Percentiles rank a stretch among this genome's conserved stretches.
These are phyloP conservation scores for Indri indri DNA, from an alignment of 2,113 vertebrate species.

Conservation along the genomic window DNA sequence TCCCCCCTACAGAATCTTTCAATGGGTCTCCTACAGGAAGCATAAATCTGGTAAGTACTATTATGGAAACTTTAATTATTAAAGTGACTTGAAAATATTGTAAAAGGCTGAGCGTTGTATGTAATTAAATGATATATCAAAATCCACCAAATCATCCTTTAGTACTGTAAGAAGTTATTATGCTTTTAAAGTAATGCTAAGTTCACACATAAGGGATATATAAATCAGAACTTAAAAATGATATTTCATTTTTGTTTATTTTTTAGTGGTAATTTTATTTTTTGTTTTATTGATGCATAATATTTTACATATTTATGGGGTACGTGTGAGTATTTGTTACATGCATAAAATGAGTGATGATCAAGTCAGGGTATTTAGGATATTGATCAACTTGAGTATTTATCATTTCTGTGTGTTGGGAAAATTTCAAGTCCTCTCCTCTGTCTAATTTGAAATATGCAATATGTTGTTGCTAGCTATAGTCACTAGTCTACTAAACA, in stretches of 20 bases:
- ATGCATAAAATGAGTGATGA: too few species aligned
- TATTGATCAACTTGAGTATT: too few species aligned
- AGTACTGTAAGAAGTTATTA: background rate
- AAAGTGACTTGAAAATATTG: slow-evolving; percentile 13
- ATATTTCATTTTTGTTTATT: background rate
- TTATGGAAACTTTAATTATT: slow-evolving; percentile 15
- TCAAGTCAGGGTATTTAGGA: too few species aligned
- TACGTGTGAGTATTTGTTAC: too few species aligned
- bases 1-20: slow-evolving; percentile 91
- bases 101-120: background rate
- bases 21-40: slow-evolving; percentile 98
- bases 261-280: too few species aligned
- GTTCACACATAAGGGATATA: background rate
- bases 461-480: too few species aligned
- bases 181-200: slow-evolving; percentile 37
- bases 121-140: background rate
- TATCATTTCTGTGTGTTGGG: too few species aligned
- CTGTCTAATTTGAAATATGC: too few species aligned
- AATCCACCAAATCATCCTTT: background rate
- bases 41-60: slow-evolving; percentile 93
- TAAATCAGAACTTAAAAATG: slow-evolving; percentile 5
- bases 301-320: too few species aligned
- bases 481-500: too few species aligned
- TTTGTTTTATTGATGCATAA: too few species aligned
- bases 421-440: too few species aligned